Base-by-base conservation (phyloP, 2,797 vertebrate species). In the Salarias fasciatus region DNA sequence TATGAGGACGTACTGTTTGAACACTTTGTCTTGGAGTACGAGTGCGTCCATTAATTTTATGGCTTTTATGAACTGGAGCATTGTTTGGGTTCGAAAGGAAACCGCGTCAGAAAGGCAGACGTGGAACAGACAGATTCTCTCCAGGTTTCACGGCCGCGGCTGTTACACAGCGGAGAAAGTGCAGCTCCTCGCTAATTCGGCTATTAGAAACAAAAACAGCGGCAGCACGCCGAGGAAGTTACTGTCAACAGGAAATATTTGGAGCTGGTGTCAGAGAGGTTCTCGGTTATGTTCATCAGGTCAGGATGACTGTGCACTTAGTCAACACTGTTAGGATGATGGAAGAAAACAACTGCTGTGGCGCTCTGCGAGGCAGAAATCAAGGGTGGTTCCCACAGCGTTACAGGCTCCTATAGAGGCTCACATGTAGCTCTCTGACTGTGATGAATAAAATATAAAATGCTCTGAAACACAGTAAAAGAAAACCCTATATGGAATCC, bases 251-350 rank as follows among this genome's bases (percentile, higher is more conserved):
- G 24, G 44, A 77, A 50, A 52, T 69, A 53, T 63, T 41, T 53
- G 44, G 13, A 51, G 55, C 40, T 42, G 28, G 14, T 55, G n/a
- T 59, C 47, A 65, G 51, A 70, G 55, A 50, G 60, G 42, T 61
- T 59, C 48, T 61, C 65, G 45, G 45, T 66, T 53, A 47, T 65
- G 48, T 33, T 72, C 75, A 60, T 65, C 41, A 55, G 59, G 65
- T 72, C 53, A 35, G 53, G 58, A 77, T 80, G 68, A 80, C 58
- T 59, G 55, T 65, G 65, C 74, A 78, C 77, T 83, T 80, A 64
- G 67, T 68, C 54, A 62, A 59, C 53, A 60, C 71, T 69, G 53
- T 63, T 67, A 66, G 50, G 53, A 69, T 66, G 29, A 59, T 15
- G 54, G 57, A 55, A 58, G 57, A 73, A 71, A 73, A 72, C 37